Evolutionary conservation across 2,888 invertebrate genomes (phyloP).

Genomic region (Sesia bembeciformis): DNA sequence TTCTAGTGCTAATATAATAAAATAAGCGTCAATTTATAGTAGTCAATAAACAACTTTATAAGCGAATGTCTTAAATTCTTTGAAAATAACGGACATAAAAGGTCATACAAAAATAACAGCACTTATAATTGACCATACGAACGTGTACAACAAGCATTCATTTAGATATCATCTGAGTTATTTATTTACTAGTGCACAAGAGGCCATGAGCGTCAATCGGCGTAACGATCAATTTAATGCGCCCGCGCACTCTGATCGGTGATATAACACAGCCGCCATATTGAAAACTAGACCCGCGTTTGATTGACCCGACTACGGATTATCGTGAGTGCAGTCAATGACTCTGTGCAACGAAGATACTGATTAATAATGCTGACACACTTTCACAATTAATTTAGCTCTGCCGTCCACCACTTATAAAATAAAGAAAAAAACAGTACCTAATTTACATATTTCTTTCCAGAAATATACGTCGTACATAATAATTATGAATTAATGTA

Average conservation of each 20-base stretch:
- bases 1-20: no score
- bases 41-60: no score
- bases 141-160: neutral
- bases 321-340: constrained; percentile 1
- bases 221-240: constrained; percentile 41
- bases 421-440: no score
- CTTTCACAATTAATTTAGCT: no score
- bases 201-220: constrained; percentile 47
- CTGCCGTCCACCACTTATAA: no score
- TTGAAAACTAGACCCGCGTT: constrained; percentile 16
- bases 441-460: no score
- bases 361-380: no score
- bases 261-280: constrained; percentile 40
- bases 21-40: no score
- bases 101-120: neutral
- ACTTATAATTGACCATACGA: neutral
- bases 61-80: no score
- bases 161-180: neutral
- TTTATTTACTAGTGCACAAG: neutral
- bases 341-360: neutral
- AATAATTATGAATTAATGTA: no score
- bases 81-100: no score
- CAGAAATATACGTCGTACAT: no score
- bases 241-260: constrained; percentile 22
- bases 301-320: neutral